These are phyloP conservation scores for Litocranius walleri DNA, from an alignment of 2,113 vertebrate species.

Conservation along the genomic window DNA sequence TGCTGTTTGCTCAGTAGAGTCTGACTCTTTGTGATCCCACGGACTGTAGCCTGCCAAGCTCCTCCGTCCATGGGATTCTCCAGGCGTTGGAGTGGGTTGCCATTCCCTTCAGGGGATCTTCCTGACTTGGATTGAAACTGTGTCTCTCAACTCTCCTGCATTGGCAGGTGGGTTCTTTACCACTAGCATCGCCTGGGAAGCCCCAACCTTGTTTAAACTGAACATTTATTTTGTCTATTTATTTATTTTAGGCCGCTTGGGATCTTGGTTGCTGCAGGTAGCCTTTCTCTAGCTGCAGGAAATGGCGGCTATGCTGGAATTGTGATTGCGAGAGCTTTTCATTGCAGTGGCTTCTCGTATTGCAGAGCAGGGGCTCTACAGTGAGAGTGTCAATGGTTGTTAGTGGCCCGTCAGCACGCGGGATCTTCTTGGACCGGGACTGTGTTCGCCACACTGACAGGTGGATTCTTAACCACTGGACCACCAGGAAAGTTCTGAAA, in stretches of 20 bases:
- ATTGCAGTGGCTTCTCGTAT: background rate
- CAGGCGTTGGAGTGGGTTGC: background rate
- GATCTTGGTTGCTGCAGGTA: background rate
- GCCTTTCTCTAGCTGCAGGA: background rate
- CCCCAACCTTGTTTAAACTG: background rate
- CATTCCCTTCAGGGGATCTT: background rate
- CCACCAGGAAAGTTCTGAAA: background rate
- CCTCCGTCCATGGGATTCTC: background rate
- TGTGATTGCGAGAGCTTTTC: background rate
- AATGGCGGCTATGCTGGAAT: background rate
- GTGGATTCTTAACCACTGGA: background rate
- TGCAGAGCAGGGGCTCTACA: background rate
- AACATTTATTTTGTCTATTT: background rate
- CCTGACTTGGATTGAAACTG: background rate
- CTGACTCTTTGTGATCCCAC: background rate
- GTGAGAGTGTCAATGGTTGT: background rate
- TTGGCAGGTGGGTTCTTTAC: background rate
- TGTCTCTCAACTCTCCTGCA: background rate
- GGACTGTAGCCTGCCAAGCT: background rate
- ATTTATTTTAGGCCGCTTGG: background rate
- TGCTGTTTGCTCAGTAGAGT: background rate
- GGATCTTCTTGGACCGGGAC: background rate
- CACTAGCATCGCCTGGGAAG: background rate
- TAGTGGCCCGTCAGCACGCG: background rate
- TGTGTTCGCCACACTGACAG: background rate